These are phyloP conservation scores for Athetis lepigone DNA, from an alignment of 2,888 invertebrate species.

Conservation along the genomic window DNA sequence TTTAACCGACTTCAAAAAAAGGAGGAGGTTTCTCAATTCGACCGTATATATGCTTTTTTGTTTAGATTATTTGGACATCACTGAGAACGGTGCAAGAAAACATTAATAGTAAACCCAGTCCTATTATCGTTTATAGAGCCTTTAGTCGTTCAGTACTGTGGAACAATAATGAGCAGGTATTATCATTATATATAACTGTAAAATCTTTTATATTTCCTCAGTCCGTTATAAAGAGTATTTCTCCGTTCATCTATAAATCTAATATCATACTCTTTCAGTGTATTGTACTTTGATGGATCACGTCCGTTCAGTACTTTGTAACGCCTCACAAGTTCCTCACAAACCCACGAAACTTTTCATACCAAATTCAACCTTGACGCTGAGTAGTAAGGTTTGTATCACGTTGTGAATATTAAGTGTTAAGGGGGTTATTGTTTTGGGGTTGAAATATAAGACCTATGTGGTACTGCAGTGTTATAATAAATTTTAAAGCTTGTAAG, in stretches of 20 bases:
- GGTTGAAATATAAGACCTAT: slow-evolving; percentile 43
- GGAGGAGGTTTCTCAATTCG: no score
- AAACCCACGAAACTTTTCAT: neutral
- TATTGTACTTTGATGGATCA: slow-evolving; percentile 60
- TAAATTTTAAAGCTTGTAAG: slow-evolving; percentile 24
- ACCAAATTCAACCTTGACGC: slow-evolving; percentile 7
- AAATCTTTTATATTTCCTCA: neutral
- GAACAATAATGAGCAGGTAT: neutral
- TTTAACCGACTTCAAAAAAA: no score
- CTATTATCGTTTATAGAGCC: no score
- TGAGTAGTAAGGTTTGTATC: neutral
- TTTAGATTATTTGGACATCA: no score
- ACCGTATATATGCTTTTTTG: no score
- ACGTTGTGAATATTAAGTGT: neutral
- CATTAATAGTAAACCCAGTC: no score
- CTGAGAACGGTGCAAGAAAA: no score
- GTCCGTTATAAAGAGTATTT: neutral
- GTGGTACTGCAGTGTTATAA: slow-evolving; percentile 47
- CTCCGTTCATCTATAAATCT: slow-evolving; percentile 47
- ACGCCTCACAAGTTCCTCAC: slow-evolving; percentile 6
- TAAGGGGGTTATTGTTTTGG: slow-evolving; percentile 16
- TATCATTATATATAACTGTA: neutral
- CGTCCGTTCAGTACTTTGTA: slow-evolving; percentile 47
- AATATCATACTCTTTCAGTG: slow-evolving; percentile 43
- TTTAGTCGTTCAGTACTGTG: no score